Base-by-base conservation (phyloP, 2,113 vertebrate species). In the Cepphus grylle region DNA sequence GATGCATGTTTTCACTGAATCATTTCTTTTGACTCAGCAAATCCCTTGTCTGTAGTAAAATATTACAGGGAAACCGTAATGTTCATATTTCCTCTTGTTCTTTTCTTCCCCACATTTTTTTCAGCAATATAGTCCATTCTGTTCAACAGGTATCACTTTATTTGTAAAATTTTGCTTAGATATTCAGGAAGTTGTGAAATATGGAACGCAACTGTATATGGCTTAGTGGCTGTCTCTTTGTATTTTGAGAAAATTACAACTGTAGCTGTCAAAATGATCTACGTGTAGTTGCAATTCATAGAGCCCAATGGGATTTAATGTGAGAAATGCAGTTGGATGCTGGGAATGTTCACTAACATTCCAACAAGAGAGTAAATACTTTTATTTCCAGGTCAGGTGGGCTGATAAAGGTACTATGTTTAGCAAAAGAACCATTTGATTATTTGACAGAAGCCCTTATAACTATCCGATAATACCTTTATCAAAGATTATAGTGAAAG, bases 1-100 rank as follows among this genome's bases (percentile, higher is more conserved):
- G 85, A 86, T 78, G 79, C 55, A 61, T 74, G 13, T 94, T 94
- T 95, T 91, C 80, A 59, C 93, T 61, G 49, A 81, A 63, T 42
- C 36, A 18, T 42, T 63, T 73, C 69, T 81, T 92, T 79, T 90
- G 65, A 90, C 83, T 93, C 91, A 42, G 58, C 70, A 70, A 65
- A 84, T 81, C 69, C 93, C 86, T 19, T 15, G 25, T 18, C 78
- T 83, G 56, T 40, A 88, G 50, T 78, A 92, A 96, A 94, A 77
- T 78, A 56, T 86, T 88, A 56, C 21, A 45, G 91, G 78, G 74
- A 50, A 89, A 58, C 26, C 22, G 56, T 40, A 27, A 47, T 36
- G 21, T 88, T 94, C 20, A 0, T 38, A 18, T 62, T 85, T 81
- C 65, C 58, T 87, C 66, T 34, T 66, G 45, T 14, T 62, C 34